Evolutionary conservation across 30 jellyfish, hydroid and myxozoan genomes (phyloP), one percentile per base, ranked within the genome.

Genomic region (Turritopsis rubra): DNA sequence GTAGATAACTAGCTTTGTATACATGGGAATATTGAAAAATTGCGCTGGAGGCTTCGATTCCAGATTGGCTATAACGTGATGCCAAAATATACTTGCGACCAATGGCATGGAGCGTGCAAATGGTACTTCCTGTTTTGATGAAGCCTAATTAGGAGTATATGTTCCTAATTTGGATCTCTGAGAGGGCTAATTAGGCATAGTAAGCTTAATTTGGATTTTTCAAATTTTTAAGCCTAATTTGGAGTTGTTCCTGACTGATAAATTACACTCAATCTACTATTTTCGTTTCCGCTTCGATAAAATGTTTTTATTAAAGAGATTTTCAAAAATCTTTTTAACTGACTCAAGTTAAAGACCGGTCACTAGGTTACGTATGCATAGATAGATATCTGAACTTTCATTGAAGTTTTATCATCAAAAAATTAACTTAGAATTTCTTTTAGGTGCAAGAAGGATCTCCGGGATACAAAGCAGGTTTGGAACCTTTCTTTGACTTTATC

Each of bases 371-470:
- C n/a, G n/a, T n/a, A n/a, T n/a, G n/a, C n/a, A n/a, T n/a, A n/a
- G n/a, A n/a, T n/a, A n/a, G n/a, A n/a, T n/a, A n/a, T n/a, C n/a
- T n/a, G n/a, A n/a, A n/a, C n/a, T n/a, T n/a, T n/a, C n/a, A n/a
- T n/a, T n/a, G n/a, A n/a, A n/a, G n/a, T n/a, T n/a, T n/a, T n/a
- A n/a, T n/a, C n/a, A n/a, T n/a, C n/a, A n/a, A n/a, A 5, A 41
- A 41, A 13, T 41, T 41, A 41, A 41, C 5, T 13, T 41, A 13
- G 13, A 41, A 3, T n/a, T 54, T 13, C 27, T 74, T 65, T 22
- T 31, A 93, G 99, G 99, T 94, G 29, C 99, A 94, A 80, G 99
- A 94, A 76, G 97, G 97, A 65, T 94, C 99, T 9, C 99, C 99
- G 21, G 97, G 97, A 3, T 94, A 89, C 85, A 89, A 89, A 71